Conservation (phyloP, 2,888 invertebrate genomes). For the Pharmacophagus antenor region DNA sequence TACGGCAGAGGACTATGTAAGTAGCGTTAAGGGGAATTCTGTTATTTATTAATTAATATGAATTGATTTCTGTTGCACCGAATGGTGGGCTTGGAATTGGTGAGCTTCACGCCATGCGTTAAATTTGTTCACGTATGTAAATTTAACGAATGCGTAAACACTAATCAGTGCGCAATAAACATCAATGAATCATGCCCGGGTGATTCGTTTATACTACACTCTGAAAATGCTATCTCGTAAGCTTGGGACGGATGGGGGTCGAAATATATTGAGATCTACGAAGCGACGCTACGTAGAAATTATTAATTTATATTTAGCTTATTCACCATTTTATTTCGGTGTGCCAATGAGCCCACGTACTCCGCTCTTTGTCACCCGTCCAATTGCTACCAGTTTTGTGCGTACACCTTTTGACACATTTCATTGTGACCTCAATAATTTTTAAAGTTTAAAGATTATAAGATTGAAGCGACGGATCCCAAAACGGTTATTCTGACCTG, state of each 20-base stretch:
- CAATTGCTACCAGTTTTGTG: not conserved
- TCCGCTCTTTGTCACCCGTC: not conserved
- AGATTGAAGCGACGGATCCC: not conserved
- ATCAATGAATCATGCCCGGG: slow-evolving; percentile 20
- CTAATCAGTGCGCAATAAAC: slow-evolving; percentile 34
- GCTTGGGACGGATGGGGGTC: slow-evolving; percentile 4
- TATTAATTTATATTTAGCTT: slow-evolving; percentile 7
- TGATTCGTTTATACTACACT: slow-evolving; percentile 16
- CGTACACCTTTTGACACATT: slow-evolving; percentile 10
- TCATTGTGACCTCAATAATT: not conserved
- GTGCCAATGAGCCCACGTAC: not conserved
- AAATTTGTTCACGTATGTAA: slow-evolving; percentile 14
- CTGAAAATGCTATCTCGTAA: slow-evolving; percentile 12
- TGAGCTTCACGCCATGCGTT: not conserved
- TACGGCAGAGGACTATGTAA: too few relatives aligned
- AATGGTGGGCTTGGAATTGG: not conserved
- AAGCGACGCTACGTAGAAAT: not conserved
- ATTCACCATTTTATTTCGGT: slow-evolving; percentile 8
- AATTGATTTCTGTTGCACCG: not conserved
- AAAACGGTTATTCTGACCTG: not conserved
- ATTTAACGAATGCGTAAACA: slow-evolving; percentile 26
- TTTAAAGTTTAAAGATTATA: too few relatives aligned
- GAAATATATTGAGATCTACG: slow-evolving; percentile 3
- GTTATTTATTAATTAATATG: not conserved
- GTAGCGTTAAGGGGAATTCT: too few relatives aligned